These are phyloP conservation scores for Lasioglossum calceatum DNA, from an alignment of 2,888 invertebrate genomes.

Conservation along the genomic window DNA sequence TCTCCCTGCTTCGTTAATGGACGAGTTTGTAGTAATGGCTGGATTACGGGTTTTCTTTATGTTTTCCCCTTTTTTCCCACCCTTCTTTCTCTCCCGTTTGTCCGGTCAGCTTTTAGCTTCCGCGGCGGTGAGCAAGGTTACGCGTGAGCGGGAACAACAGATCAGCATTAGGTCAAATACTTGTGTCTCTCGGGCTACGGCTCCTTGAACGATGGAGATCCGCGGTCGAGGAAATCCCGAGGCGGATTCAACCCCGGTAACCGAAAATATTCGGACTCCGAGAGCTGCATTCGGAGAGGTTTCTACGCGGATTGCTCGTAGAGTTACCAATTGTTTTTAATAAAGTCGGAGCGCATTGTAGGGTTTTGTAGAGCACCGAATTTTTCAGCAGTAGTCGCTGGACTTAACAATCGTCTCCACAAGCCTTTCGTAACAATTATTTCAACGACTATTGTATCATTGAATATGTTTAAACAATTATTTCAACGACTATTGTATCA, in stretches of 20 bases:
- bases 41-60: slow-evolving; percentile 45
- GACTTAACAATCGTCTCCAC: no score
- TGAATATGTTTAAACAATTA: neutral
- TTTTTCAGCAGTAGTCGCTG: no score
- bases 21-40: slow-evolving; percentile 52
- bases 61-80: neutral
- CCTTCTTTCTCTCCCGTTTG: neutral
- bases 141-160: neutral
- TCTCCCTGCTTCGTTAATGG: slow-evolving; percentile 30
- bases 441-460: neutral
- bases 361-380: no score
- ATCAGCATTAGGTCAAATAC: slow-evolving; percentile 13
- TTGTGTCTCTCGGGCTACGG: neutral
- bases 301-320: neutral
- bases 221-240: neutral
- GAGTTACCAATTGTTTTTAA: neutral
- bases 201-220: neutral
- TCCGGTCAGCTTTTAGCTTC: neutral
- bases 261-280: neutral
- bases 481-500: neutral
- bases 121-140: neutral
- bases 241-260: neutral
- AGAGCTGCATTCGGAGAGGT: neutral
- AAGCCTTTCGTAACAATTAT: no score
- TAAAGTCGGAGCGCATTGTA: no score